phyloP scores from a whole-genome alignment of 2,797 vertebrate genomes.

The Myioborus miniatus region DNA sequence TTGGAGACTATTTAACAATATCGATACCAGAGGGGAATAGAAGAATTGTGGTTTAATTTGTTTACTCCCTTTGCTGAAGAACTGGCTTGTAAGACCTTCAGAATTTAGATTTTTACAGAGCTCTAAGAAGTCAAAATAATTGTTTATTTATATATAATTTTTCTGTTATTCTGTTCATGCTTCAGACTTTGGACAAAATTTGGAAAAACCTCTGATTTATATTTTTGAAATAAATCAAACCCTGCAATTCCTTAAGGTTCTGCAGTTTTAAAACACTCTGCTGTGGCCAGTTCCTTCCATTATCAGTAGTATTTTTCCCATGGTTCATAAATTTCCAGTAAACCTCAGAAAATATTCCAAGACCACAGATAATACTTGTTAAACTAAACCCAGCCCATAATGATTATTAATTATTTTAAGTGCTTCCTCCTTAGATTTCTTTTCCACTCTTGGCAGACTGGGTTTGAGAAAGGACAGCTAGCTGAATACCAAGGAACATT shows the following conservation, averaged over 20 bases:
- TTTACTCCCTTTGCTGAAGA: background rate
- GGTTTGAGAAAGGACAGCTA: background rate
- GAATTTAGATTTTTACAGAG: background rate
- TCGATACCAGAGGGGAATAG: background rate
- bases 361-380: background rate
- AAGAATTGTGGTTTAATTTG: background rate
- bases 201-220: background rate
- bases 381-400: background rate
- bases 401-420: slow-evolving; percentile 33
- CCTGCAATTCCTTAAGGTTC: background rate
- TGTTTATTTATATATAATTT: background rate
- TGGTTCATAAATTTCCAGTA: background rate
- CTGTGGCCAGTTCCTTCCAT: background rate
- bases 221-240: background rate
- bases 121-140: background rate
- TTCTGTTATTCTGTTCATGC: background rate
- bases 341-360: slow-evolving; percentile 14
- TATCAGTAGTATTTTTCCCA: background rate
- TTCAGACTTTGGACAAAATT: background rate
- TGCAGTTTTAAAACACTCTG: background rate
- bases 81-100: background rate
- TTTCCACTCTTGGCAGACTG: background rate
- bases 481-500: background rate
- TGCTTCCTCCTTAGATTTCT: slow-evolving; percentile 7
- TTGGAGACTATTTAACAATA: background rate